Base-by-base conservation (phyloP, 2,888 invertebrate species). In the Xestia sexstrigata region DNA sequence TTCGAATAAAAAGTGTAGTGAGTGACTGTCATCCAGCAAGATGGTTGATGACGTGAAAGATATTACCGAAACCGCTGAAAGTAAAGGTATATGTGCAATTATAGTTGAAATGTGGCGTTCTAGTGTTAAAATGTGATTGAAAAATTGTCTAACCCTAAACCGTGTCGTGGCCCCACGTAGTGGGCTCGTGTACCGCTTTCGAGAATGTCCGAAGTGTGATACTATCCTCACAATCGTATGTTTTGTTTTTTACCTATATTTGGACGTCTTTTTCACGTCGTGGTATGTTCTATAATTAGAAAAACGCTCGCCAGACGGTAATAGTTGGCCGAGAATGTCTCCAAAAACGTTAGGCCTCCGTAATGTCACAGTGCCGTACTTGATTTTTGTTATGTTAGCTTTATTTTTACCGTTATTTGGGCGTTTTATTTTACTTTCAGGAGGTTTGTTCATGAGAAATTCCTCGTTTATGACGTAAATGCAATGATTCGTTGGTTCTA, bases 41-140 rank as follows among this genome's bases (percentile, higher is more conserved):
- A 96, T 96, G 96, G 96, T 96, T 95, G 96, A 96, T 96, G 96
- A 96, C 95, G 96, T 95, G 96, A 95, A 94, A 95, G 94, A 96
- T 94, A 94, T 95, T 94, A 93, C 93, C 92, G 96, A 96, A 96
- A 95, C 95, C 95, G 96, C 96, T 94, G 96, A 96, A 95, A 95
- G 94, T 93, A 96, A 95, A 96, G 96, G 96, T 96, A 96, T 93
- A 93, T 92, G 95, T 95, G 95, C 91, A 94, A 94, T 95, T 94
- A 92, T 93, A 93, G 93, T 94, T 93, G 82, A 92, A 95, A 94
- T 91, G 95, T 95, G 95, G 90, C 90, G 94, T 95, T 95, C 92
- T 94, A 94, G 95, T 95, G 96, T 93, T 90, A 93, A 93, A 94
- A 94, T 95, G 96, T 95, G 95, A 94, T 95, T 93, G 92, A 92